Evolutionary conservation across 2,113 vertebrate species (phyloP), one percentile per base, ranked within the genome.

Genomic region (Myrmophylax atrothorax): DNA sequence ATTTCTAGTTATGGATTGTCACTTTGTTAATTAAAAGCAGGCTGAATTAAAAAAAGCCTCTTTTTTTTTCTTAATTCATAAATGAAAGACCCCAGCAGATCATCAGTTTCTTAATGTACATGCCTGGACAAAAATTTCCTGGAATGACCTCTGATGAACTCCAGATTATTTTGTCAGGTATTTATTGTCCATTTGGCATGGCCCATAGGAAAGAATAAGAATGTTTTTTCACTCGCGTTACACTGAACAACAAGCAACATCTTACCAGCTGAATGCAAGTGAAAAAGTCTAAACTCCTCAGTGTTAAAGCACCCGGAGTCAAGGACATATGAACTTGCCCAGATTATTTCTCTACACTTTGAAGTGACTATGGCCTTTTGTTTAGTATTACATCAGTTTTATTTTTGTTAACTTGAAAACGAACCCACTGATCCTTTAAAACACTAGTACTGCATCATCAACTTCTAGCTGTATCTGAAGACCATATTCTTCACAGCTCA

Each of bases 91-190:
- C 37, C 29, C n/a, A 69, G 18, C 8, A 62, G 63, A 72, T 46
- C 67, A 63, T 40, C 46, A 38, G 42, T 25, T 73, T 52, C 38
- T 83, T 70, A 50, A 49, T 49, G 52, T 53, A 64, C 82, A 3
- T 50, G 77, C 42, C 80, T 68, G 70, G 63, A 79, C 59, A 84
- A 90, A 90, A 91, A 29, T 46, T 70, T 47, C 84, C 77, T 72
- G 40, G 33, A 64, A 91, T 72, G 78, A 86, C 56, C 72, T 63
- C 4, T 85, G 90, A 83, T 92, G 90, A 95, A 78, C 75, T 81
- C 31, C n/a, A 91, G 79, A 74, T 95, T 67, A 67, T 62, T 94
- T 53, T 94, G 52, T 87, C 87, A 93, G 90, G 93, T 84, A 96
- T 94, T 92, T 95, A 81, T 89, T 94, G 92, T 69, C 55, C 85